phyloP scores from a whole-genome alignment of 2,113 vertebrate species.

The Hippocampus zosterae region DNA sequence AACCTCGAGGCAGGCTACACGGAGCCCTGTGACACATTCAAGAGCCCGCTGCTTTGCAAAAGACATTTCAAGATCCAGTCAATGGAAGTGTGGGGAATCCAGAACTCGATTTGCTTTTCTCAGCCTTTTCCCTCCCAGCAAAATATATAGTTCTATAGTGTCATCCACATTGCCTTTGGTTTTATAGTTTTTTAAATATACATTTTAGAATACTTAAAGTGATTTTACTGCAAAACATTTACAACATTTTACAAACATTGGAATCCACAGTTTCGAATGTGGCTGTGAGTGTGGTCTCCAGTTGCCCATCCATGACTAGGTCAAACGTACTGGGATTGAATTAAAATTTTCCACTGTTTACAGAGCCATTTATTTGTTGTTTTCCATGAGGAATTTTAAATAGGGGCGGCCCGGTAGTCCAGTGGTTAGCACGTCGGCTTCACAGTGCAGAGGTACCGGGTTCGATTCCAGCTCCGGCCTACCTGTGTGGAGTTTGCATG shows the following conservation, averaged over 20 bases:
- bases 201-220: background rate
- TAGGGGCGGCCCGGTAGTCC: no score
- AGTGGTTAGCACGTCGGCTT: no score
- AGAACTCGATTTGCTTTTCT: slow-evolving; percentile 56
- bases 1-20: slow-evolving; percentile 71
- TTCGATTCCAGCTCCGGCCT: no score
- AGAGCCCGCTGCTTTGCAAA: slow-evolving; percentile 78
- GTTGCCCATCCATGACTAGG: no score
- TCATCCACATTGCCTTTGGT: background rate
- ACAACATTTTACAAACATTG: no score
- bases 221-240: slow-evolving; percentile 3
- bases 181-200: background rate
- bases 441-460: no score
- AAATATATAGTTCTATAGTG: background rate
- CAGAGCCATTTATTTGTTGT: no score
- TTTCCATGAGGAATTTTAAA: no score
- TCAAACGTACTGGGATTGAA: no score
- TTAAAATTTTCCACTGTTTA: no score
- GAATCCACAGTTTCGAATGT: background rate
- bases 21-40: slow-evolving; percentile 77
- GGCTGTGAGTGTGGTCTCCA: background rate
- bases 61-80: slow-evolving; percentile 79
- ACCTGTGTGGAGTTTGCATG: no score
- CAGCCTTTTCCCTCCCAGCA: slow-evolving; percentile 20
- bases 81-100: slow-evolving; percentile 81